A percentile compares a stretch with the other conserved stretches of the same genome.
phyloP scores from a whole-genome alignment of 2,797 vertebrate genomes.

The Hippocampus kuda region DNA sequence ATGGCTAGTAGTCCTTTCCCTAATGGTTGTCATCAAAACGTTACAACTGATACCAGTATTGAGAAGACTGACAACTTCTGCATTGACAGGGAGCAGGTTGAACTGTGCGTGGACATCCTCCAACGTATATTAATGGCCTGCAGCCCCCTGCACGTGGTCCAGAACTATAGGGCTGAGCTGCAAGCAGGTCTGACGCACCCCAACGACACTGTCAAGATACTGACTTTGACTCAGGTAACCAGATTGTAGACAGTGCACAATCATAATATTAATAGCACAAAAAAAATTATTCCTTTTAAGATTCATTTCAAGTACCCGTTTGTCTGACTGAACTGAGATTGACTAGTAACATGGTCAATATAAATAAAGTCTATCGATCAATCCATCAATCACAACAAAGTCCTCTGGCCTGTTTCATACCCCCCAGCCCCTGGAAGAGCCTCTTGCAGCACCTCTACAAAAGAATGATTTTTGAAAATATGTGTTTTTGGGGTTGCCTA shows the following conservation, averaged over 20 bases:
- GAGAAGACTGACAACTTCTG: neutral
- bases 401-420: too few species aligned
- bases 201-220: conserved; percentile 76
- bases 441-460: too few species aligned
- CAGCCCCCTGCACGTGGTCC: conserved; percentile 72
- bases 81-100: conserved; percentile 75
- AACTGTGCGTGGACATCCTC: conserved; percentile 81
- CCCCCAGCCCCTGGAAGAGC: too few species aligned
- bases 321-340: too few species aligned
- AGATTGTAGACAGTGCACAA: neutral
- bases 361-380: too few species aligned
- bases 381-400: too few species aligned
- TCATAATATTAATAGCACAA: neutral
- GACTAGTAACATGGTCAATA: too few species aligned
- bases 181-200: conserved; percentile 79
- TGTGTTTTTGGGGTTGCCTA: too few species aligned
- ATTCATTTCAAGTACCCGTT: too few species aligned
- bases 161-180: conserved; percentile 74
- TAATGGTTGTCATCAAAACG: neutral
- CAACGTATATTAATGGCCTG: conserved; percentile 77
- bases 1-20: neutral
- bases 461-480: too few species aligned
- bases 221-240: conserved; percentile 80
- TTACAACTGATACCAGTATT: neutral
- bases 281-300: too few species aligned